phyloP scores from a whole-genome alignment of 2,113 vertebrate genomes.

The Oncorhynchus kisutch region DNA sequence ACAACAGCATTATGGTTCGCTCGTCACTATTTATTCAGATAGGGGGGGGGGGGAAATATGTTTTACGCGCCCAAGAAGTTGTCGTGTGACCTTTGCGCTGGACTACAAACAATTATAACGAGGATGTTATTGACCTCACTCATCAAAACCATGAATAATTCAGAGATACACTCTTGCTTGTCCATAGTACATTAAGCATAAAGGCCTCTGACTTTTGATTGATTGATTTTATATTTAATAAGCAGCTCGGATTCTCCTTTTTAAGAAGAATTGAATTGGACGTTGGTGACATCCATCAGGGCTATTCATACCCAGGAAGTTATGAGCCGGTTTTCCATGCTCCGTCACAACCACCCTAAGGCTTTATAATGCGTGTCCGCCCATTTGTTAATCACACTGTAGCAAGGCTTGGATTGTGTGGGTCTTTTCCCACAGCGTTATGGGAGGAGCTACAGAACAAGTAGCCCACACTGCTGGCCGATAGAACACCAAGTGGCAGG shows the following conservation, averaged over 20 bases:
- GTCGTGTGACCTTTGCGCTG: conserved; percentile 70
- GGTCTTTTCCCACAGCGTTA: neutral
- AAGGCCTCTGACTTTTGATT: conserved; percentile 72
- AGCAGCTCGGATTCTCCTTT: conserved; percentile 70
- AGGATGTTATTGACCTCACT: conserved; percentile 72
- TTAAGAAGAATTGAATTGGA: conserved; percentile 79
- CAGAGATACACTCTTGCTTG: conserved; percentile 58
- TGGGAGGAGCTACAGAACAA: neutral
- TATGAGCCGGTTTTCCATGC: conserved; percentile 67
- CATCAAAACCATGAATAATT: conserved; percentile 77
- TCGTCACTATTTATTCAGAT: conserved; percentile 54
- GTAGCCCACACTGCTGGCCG: neutral
- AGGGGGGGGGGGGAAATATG: conserved; percentile 31
- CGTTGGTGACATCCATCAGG: conserved; percentile 78
- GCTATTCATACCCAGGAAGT: conserved; percentile 81
- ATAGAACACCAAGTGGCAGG: neutral
- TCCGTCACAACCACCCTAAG: conserved; percentile 61
- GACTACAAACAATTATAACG: conserved; percentile 71
- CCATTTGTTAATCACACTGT: conserved; percentile 6
- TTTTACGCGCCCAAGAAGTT: conserved; percentile 57
- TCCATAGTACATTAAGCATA: conserved; percentile 62
- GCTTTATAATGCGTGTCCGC: conserved; percentile 42
- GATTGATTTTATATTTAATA: conserved; percentile 80
- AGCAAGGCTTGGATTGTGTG: neutral
- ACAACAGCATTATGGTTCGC: conserved; percentile 49